These are phyloP conservation scores for Trachythela sp. DNA, from an alignment of 64 coral and sea anemone species.

Conservation along the genomic window DNA sequence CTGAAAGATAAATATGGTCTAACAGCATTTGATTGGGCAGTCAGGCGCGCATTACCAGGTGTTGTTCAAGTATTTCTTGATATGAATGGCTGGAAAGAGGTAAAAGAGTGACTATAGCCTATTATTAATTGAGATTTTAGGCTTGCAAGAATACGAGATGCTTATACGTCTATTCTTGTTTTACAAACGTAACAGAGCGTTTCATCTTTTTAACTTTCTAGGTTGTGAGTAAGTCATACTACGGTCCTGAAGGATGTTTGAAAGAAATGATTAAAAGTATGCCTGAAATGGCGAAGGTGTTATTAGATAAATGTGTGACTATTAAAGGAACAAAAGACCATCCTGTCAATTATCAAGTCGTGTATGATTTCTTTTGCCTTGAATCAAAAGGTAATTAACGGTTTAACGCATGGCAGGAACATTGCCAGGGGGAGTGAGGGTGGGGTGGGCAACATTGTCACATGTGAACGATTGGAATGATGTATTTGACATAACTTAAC, in stretches of 20 bases:
- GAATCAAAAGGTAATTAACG: neutral
- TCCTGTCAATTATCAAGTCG: neutral
- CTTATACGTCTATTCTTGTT: no score
- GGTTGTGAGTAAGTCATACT: neutral
- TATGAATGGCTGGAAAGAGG: neutral
- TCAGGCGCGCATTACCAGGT: neutral
- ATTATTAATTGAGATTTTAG: no score
- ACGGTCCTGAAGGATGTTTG: neutral
- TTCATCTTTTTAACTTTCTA: neutral
- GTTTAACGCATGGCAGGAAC: neutral
- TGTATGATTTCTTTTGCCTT: slow-evolving; percentile 1
- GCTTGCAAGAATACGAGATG: no score
- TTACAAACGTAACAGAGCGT: neutral
- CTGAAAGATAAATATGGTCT: neutral
- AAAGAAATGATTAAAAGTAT: neutral
- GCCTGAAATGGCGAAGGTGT: neutral
- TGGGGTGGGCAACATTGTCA: no score
- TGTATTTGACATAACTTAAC: no score
- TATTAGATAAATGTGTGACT: neutral
- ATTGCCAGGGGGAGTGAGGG: neutral
- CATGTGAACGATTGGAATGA: no score
- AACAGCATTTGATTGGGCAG: neutral
- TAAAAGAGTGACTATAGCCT: neutral
- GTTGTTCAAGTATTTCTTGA: neutral
- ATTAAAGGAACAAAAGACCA: neutral